A percentile compares a stretch with the other conserved stretches of the same genome.
phyloP scores from a whole-genome alignment of 2,797 vertebrate genomes.

The Steatocranus sp. region DNA sequence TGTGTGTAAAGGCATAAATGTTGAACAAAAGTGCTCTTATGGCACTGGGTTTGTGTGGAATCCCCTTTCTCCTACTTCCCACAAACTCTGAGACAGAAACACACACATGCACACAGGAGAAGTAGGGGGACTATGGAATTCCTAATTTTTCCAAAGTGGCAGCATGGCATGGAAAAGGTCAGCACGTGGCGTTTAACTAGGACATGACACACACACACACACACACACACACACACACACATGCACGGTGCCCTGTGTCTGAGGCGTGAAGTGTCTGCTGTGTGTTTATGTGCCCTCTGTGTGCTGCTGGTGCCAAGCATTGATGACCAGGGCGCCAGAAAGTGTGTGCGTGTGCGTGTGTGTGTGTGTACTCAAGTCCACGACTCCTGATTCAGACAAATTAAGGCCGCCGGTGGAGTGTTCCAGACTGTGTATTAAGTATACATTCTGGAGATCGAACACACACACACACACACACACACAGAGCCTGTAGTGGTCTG shows the following conservation, averaged over 20 bases:
- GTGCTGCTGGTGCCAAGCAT: constrained; percentile 45
- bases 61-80: constrained; percentile 64
- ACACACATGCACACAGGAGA: neutral
- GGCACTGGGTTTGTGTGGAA: constrained; percentile 41
- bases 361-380: constrained; percentile 36
- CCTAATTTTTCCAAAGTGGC: constrained; percentile 55
- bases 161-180: constrained; percentile 60
- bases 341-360: neutral
- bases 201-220: constrained; percentile 29
- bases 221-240: constrained; percentile 12
- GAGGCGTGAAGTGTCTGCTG: constrained; percentile 56
- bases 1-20: constrained; percentile 4
- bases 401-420: constrained; percentile 22
- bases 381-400: constrained; percentile 43
- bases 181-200: constrained; percentile 44
- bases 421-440: constrained; percentile 36
- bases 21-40: constrained; percentile 63
- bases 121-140: constrained; percentile 26
- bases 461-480: neutral
- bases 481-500: constrained; percentile 32
- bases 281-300: constrained; percentile 60
- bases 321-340: constrained; percentile 61
- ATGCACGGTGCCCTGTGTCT: constrained; percentile 8
- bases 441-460: neutral
- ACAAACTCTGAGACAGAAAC: constrained; percentile 20